A percentile compares a stretch with the other conserved stretches of the same genome.
These are phyloP conservation scores for Hemicrepidius hirtus DNA, from an alignment of 2,888 invertebrate genomes.

Conservation along the genomic window DNA sequence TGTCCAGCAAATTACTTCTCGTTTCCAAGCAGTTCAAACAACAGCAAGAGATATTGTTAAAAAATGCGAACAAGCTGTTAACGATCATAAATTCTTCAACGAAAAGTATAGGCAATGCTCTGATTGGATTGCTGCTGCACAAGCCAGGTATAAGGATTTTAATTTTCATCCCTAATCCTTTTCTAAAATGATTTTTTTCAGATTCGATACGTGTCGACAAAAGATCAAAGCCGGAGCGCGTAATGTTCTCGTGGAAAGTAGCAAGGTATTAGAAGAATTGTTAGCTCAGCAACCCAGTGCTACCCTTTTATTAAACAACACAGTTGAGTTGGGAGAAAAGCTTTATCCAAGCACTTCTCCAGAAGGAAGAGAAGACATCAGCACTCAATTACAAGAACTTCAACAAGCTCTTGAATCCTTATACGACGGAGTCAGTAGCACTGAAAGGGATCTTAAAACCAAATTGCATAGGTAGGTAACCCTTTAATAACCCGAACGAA, in stretches of 20 bases:
- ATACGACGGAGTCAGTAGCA: constrained; percentile 85
- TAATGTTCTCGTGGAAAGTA: constrained; percentile 81
- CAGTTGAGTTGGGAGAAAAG: constrained; percentile 91
- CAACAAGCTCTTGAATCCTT: constrained; percentile 88
- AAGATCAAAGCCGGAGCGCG: constrained; percentile 79
- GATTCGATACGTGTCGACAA: constrained; percentile 81
- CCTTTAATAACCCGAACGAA: background rate
- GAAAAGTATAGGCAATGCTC: constrained; percentile 90
- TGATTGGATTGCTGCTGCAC: constrained; percentile 86
- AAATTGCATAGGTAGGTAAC: constrained; percentile 78
- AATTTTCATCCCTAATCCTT: background rate
- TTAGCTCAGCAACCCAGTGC: constrained; percentile 85
- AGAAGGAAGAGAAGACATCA: constrained; percentile 90
- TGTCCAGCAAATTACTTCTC: constrained; percentile 91
- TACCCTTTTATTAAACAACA: constrained; percentile 85
- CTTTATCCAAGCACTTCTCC: constrained; percentile 89
- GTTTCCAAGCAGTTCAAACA: constrained; percentile 92
- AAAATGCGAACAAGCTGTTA: constrained; percentile 92
- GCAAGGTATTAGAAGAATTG: constrained; percentile 83
- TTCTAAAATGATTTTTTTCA: constrained; percentile 63
- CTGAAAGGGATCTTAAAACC: constrained; percentile 87
- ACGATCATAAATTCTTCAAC: constrained; percentile 86
- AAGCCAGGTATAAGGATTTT: constrained; percentile 76
- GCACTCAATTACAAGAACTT: constrained; percentile 88
- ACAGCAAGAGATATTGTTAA: constrained; percentile 93